Evolutionary conservation across 2,888 invertebrate genomes (phyloP), one percentile per base, ranked within the genome.

Genomic region (Caenorhabditis sp.): DNA sequence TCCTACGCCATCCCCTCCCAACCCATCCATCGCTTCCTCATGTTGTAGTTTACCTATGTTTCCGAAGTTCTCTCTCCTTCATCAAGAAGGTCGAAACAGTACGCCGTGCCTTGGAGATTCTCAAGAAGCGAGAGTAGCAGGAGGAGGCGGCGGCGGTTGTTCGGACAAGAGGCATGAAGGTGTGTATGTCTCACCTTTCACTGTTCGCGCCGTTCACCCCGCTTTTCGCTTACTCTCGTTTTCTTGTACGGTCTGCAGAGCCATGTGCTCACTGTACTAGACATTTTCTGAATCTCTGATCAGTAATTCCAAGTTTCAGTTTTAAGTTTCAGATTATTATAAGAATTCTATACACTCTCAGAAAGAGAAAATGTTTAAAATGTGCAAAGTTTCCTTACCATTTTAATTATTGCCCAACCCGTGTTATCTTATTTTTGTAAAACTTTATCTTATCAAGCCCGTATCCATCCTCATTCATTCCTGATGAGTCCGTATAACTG

Each of bases 181-280:
- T 47, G 58, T 58, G 58, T 44, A 59, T 77, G 77, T 77, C 79
- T 79, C 79, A 63, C 70, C 79, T 79, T 79, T 79, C 79, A 79
- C 47, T 44, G 64, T 75, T 75, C 75, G 35, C 79, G 47, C 79
- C 77, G 69, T 69, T 77, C 76, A 47, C 66, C n/a, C n/a, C 22
- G 38, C n/a, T 59, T 75, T 24, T 41, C 56, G 8, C 47, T 28
- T 19, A 26, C 26, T 26, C 22, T 31, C 41, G 38, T 26, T 64
- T 68, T 51, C 68, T 68, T 68, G 38, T 68, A 68, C 54, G 26
- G 22, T 22, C 41, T 26, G 41, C 41, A 8, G 47, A 47, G 47
- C 61, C 41, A 63, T 63, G 64, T 14, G 64, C 64, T 31, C 49
- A 22, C 26, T 61, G 41, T 28, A 1, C 0, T 19, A 6, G 19